Evolutionary conservation across 2,797 vertebrate species (phyloP).

Genomic region (Phoebastria nigripes): DNA sequence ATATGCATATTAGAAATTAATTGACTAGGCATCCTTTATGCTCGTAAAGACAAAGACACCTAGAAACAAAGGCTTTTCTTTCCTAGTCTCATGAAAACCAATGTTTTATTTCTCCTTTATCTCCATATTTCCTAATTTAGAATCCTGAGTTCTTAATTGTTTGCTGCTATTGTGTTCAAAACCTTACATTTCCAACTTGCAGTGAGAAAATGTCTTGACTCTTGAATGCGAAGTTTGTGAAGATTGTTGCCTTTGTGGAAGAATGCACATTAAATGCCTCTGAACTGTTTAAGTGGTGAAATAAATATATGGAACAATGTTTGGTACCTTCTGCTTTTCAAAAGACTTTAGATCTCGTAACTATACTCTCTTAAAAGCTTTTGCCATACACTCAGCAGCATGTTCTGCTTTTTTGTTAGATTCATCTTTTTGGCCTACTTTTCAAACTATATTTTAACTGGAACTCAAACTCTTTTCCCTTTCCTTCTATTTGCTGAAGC

Average conservation of each 20-base stretch:
- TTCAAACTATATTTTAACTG: slow-evolving; percentile 65
- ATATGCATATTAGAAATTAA: not conserved
- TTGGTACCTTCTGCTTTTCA: slow-evolving; percentile 58
- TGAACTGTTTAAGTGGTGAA: slow-evolving; percentile 6
- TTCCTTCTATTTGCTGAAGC: slow-evolving; percentile 63
- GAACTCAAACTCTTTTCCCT: slow-evolving; percentile 54
- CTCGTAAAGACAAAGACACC: not conserved
- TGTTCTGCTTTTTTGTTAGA: slow-evolving; percentile 58
- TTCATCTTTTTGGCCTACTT: slow-evolving; percentile 68
- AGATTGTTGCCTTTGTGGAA: slow-evolving; percentile 26
- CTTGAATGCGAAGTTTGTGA: not conserved
- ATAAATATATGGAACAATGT: slow-evolving; percentile 32
- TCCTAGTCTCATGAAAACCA: not conserved
- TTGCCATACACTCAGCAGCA: slow-evolving; percentile 3
- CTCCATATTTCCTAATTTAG: not conserved
- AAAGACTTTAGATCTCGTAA: slow-evolving; percentile 47
- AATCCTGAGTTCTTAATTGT: not conserved
- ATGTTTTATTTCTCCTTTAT: not conserved
- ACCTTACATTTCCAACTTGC: not conserved
- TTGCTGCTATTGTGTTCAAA: not conserved
- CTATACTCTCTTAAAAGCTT: slow-evolving; percentile 28
- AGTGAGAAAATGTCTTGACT: not conserved
- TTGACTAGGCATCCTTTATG: not conserved
- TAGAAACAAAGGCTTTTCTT: slow-evolving; percentile 11
- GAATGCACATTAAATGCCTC: slow-evolving; percentile 12